Evolutionary conservation across 1,140 invertebrate genomes (phyloP), one percentile per base, ranked within the genome.

Genomic region (Colletes latitarsis): DNA sequence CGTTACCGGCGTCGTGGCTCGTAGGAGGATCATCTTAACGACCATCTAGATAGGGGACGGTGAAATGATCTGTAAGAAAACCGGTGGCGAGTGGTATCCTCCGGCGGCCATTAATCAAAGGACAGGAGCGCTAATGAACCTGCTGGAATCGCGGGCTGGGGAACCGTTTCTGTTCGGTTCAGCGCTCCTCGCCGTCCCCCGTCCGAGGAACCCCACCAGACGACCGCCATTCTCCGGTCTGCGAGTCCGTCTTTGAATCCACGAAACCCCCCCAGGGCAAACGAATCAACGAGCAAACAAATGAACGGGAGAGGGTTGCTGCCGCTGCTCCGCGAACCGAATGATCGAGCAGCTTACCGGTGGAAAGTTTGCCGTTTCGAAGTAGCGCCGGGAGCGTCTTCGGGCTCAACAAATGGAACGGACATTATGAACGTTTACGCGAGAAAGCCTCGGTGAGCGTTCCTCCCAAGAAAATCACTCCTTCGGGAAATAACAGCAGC

Each of bases 101-200:
- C 84, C 83, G 81, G 80, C 78, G 90, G 83, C 88, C 90, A 92
- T 92, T 92, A 92, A 92, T 92, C 92, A 92, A 92, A 92, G 89
- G 86, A 92, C 90, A 91, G 85, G 83, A 87, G 90, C 91, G 90
- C 91, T 93, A 93, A 93, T 92, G 92, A 93, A 93, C 90, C 89
- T 87, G 86, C 87, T 82, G 81, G 88, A 89, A 89, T 89, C 76
- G 84, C 89, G 77, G 77, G 49, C 58, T 49, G 77, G 67, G 73
- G 76, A 77, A 85, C 67, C 67, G 80, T 69, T 82, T 68, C 83
- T 63, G 77, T 87, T 87, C 76, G 68, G 81, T 73, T 86, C 74
- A 63, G 52, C 72, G 55, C 5, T 63, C 17, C 43, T 21, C 66
- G 39, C 6, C 15, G 46, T 63, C 60, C 39, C 66, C n/a, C 60